A percentile compares a stretch with the other conserved stretches of the same genome.
These are phyloP conservation scores for Chesias legatella DNA, from an alignment of 2,888 invertebrate genomes.

Conservation along the genomic window DNA sequence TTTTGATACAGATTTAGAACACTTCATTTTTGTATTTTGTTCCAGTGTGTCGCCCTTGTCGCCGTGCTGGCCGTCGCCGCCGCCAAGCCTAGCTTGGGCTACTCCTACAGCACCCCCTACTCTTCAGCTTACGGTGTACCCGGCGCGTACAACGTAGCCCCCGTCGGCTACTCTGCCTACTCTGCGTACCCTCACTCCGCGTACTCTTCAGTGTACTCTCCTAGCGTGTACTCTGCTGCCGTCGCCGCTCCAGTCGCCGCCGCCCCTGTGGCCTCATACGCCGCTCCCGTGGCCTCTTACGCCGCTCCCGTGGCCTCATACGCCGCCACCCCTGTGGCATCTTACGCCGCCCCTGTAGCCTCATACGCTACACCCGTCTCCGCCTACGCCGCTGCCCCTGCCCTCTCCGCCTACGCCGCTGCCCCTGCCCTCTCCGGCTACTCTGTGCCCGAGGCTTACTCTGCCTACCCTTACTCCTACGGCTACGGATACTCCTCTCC, in stretches of 20 bases:
- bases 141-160: not conserved
- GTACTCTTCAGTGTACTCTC: not conserved
- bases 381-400: not conserved
- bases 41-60: conserved; percentile 27
- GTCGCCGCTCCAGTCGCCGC: conserved; percentile 1
- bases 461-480: not conserved
- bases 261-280: conserved; percentile 7
- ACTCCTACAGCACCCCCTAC: too few species aligned
- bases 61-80: conserved; percentile 30
- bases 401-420: not conserved
- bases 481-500: not conserved
- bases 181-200: conserved; percentile 4
- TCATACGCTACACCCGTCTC: not conserved
- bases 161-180: conserved; percentile 14
- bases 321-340: conserved; percentile 23
- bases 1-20: too few species aligned
- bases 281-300: conserved; percentile 21
- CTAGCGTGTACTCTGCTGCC: not conserved
- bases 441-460: not conserved
- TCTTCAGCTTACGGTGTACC: not conserved
- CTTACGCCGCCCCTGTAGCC: not conserved
- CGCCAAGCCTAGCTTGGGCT: conserved; percentile 23
- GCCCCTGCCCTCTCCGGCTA: too few species aligned
- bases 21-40: conserved; percentile 5
- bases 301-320: conserved; percentile 5